Percentiles rank a stretch among this genome's conserved stretches.
Conservation (phyloP, 1,140 invertebrate species). For the Caenorhabditis briggsae region DNA sequence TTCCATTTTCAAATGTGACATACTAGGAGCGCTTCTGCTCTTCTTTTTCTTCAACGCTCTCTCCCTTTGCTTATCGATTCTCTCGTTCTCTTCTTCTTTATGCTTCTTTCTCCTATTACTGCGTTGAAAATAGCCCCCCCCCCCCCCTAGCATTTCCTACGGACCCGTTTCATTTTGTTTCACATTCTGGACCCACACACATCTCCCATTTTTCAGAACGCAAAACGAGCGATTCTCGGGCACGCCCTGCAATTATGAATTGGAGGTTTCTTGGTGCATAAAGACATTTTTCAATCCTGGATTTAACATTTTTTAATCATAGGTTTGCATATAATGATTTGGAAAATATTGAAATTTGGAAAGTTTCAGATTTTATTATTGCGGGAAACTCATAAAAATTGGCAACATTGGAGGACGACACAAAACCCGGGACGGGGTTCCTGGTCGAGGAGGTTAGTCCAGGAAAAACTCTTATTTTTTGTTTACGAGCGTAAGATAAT, state of each 20-base stretch:
- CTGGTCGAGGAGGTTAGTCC: too few species aligned
- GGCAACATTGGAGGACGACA: too few species aligned
- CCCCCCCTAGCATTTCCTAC: slow-evolving; percentile 4
- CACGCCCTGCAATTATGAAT: neutral
- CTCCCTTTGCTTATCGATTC: slow-evolving; percentile 26
- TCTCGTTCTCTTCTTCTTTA: neutral
- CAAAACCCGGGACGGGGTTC: too few species aligned
- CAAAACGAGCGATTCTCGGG: neutral
- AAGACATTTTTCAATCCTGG: neutral
- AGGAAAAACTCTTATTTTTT: too few species aligned
- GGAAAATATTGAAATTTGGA: too few species aligned
- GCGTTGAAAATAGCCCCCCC: neutral
- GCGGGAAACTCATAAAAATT: too few species aligned
- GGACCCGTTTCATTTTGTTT: slow-evolving; percentile 4
- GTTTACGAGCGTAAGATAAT: too few species aligned
- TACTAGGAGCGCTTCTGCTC: neutral
- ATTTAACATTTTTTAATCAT: too few species aligned
- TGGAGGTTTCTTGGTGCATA: neutral
- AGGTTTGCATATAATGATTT: too few species aligned
- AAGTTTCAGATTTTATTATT: too few species aligned
- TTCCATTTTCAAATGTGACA: neutral
- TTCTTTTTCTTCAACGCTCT: neutral
- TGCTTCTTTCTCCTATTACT: neutral
- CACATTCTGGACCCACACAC: neutral
- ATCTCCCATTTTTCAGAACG: neutral